Evolutionary conservation across 1,140 invertebrate species (phyloP), one percentile per base, ranked within the genome.

Genomic region (Antheraea pernyi): DNA sequence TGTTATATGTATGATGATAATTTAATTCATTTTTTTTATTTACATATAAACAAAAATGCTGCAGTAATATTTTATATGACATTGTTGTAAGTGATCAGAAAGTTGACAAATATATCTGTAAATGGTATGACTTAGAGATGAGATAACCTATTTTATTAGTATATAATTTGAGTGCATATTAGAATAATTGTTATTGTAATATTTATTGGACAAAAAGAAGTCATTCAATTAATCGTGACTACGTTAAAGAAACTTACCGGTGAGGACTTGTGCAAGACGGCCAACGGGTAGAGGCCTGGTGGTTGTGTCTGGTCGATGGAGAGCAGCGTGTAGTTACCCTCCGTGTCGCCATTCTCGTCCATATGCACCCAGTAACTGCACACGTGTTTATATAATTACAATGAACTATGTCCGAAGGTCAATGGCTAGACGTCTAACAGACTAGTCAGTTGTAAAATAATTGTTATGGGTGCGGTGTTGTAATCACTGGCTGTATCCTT

Each of bases 251-350:
- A 19, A 39, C 53, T 80, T 81, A 91, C 89, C 71, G 89, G 89
- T 19, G 83, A 58, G 13, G 80, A 78, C 68, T 90, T 89, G 70
- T 91, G 88, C 30, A 91, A 78, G 0, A 91, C 88, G 13, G 86
- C 89, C 7, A 91, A 81, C 0, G 87, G 89, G 67, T 96, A 96
- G 18, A 98, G 93, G 3, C 97, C 97, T 72, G 94, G 95, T n/a
- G 94, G 92, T 7, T 86, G 91, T 4, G 86, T 72, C 3, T 84
- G 80, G 68, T 89, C 82, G 76, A 94, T 84, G 2, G 96, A 95
- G 73, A 99, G 94, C 66, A 99, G 92, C 0, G 98, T 99, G 91
- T 99, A 99, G 94, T 99, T 99, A 16, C 98, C 98, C 81, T 98
- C 97, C 0, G 98, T 98, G 83, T 99, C 98, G 0, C 98, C 98